A percentile compares a stretch with the other conserved stretches of the same genome.
Evolutionary conservation across 2,113 vertebrate species (phyloP).

Genomic region (Bubo scandiacus): DNA sequence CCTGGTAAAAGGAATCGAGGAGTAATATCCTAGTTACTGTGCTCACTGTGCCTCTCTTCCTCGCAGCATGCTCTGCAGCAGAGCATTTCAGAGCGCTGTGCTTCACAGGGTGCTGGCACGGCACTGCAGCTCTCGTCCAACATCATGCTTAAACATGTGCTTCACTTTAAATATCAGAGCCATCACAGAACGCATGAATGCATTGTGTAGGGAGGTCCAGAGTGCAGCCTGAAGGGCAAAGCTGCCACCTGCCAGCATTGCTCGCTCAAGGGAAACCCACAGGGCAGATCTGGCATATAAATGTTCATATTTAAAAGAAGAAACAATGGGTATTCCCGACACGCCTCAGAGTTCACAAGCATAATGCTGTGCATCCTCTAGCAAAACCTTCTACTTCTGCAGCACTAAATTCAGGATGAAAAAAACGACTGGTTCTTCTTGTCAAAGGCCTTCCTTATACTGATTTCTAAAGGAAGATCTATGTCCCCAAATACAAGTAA

Average conservation of each 20-base stretch:
- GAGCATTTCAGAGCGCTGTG: neutral
- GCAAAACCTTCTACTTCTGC: neutral
- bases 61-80: neutral
- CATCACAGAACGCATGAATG: neutral
- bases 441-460: neutral
- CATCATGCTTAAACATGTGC: neutral
- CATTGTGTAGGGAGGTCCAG: neutral
- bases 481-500: neutral
- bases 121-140: neutral
- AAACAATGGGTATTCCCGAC: neutral
- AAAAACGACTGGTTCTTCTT: neutral
- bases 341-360: neutral
- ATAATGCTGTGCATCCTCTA: neutral
- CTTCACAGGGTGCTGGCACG: neutral
- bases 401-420: neutral
- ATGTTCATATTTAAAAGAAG: neutral
- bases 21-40: neutral
- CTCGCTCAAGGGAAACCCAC: neutral
- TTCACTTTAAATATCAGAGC: neutral
- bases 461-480: neutral
- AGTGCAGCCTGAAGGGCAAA: neutral
- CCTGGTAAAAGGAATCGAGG: neutral
- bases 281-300: neutral
- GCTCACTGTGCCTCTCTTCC: neutral
- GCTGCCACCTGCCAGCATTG: neutral